Base-by-base conservation (phyloP, 2,113 vertebrate genomes). In the Pungitius pungitius region DNA sequence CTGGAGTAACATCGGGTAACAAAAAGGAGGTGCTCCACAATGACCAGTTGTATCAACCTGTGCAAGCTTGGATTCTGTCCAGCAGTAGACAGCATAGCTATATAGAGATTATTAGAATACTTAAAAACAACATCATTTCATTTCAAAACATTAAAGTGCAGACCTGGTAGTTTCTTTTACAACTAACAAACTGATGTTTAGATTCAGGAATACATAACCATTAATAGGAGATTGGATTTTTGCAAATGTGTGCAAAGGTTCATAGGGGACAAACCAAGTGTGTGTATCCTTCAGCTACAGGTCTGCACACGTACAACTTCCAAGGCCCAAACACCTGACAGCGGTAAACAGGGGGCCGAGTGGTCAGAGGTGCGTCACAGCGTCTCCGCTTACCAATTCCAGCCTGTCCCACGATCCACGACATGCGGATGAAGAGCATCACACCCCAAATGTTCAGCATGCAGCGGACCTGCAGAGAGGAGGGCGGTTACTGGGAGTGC, bases 361-460 rank as follows among this genome's bases (percentile, higher is more conserved):
- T 13, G 13, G 52, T 55, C 52, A 57, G 14, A 6, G 2, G 22
- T 33, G 6, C 30, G 30, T 30, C 30, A 30, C 2, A 30, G 33
- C 33, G 33, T 17, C 35, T 77, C 20, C 10, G 91, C 96, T 87
- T 94, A 99, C 98, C 97, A 84, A 99, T 97, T 57, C 98, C 98
- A 91, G 97, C 95, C 73, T 97, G 97, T 80, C 98, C 98, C 33
- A 99, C 98, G 84, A 99, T 99, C 98, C 98, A 99, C 1, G 97
- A 96, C 57, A 99, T 93, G 71, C 98, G 95, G 88, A 99, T 99
- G 90, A 99, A 99, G 52, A 99, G 96, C 97, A 99, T 99, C 85
- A 99, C 98, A 57, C 97, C 98, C 97, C 98, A 99, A 58, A 99
- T 99, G 94, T 99, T 99, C 88, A 99, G 89, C 98, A 99, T 99